Conservation (phyloP, 2,113 vertebrate genomes). For the Herpailurus yagouaroundi region DNA sequence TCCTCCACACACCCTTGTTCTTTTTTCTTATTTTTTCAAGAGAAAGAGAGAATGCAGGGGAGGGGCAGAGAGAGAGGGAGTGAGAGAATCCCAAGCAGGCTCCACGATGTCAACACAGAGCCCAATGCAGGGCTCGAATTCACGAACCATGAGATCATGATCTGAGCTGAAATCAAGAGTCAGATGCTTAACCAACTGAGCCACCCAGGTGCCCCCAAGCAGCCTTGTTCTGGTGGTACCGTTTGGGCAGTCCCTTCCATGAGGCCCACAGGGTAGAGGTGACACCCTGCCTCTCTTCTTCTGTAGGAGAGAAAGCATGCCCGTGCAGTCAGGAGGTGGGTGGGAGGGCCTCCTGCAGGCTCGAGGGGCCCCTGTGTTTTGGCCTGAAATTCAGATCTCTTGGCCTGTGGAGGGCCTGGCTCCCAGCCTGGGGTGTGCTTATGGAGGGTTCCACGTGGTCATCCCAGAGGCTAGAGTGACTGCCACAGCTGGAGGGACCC, state of each 20-base stretch:
- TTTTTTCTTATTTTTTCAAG: too few relatives aligned
- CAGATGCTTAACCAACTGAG: too few relatives aligned
- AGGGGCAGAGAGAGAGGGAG: too few relatives aligned
- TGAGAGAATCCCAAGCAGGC: too few relatives aligned
- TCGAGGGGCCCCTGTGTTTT: accelerated
- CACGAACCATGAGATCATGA: too few relatives aligned
- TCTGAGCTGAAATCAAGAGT: too few relatives aligned
- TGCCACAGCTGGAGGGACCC: accelerated
- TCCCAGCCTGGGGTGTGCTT: neutral
- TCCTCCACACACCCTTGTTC: neutral
- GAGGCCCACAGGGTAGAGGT: neutral
- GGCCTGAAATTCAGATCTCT: neutral
- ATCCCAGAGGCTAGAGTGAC: neutral
- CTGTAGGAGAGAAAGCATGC: neutral
- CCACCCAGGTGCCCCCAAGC: too few relatives aligned
- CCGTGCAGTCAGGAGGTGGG: accelerated
- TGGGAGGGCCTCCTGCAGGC: accelerated
- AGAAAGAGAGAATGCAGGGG: too few relatives aligned
- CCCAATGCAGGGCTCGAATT: too few relatives aligned
- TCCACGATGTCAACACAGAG: too few relatives aligned
- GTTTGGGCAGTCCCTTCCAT: accelerated
- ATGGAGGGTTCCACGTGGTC: accelerated
- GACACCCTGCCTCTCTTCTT: accelerated
- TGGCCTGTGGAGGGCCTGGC: neutral
- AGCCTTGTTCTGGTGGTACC: neutral